Conservation (phyloP, 2,888 invertebrate species). For the Eucera pruinosa region DNA sequence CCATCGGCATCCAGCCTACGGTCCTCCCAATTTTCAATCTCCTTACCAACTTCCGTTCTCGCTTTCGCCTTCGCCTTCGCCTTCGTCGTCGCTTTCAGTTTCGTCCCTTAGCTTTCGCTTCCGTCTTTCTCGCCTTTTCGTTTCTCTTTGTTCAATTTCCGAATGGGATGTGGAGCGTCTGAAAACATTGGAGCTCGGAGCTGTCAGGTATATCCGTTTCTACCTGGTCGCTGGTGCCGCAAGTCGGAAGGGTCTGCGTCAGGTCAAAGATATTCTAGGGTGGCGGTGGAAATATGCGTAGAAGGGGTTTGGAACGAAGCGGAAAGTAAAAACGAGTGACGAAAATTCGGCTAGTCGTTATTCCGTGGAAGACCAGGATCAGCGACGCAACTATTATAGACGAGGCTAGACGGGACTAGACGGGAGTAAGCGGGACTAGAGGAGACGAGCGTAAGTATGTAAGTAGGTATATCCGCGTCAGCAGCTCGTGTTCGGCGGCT, state of each 20-base stretch:
- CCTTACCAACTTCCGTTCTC: too few species aligned
- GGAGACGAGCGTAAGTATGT: background rate
- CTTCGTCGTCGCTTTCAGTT: too few species aligned
- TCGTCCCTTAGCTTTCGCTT: constrained; percentile 13
- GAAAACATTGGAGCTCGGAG: background rate
- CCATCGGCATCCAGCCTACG: too few species aligned
- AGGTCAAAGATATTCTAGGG: background rate
- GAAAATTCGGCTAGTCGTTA: constrained; percentile 21
- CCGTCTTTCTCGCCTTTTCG: constrained; percentile 2
- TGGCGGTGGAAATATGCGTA: background rate
- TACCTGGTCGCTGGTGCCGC: background rate
- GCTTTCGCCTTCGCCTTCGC: too few species aligned
- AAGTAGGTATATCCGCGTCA: too few species aligned
- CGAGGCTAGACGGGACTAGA: too few species aligned
- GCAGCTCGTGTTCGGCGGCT: background rate
- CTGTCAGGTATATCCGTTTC: background rate
- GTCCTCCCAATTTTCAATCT: background rate
- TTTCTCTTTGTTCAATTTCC: too few species aligned
- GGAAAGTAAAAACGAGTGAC: constrained; percentile 11
- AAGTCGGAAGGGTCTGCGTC: background rate
- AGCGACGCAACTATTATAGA: too few species aligned
- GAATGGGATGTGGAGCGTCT: too few species aligned
- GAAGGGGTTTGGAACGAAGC: background rate
- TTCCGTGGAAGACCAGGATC: too few species aligned
- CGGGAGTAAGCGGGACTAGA: too few species aligned